Evolutionary conservation across 1,140 invertebrate species (phyloP), one percentile per base, ranked within the genome.

Genomic region (Phortica variegata): DNA sequence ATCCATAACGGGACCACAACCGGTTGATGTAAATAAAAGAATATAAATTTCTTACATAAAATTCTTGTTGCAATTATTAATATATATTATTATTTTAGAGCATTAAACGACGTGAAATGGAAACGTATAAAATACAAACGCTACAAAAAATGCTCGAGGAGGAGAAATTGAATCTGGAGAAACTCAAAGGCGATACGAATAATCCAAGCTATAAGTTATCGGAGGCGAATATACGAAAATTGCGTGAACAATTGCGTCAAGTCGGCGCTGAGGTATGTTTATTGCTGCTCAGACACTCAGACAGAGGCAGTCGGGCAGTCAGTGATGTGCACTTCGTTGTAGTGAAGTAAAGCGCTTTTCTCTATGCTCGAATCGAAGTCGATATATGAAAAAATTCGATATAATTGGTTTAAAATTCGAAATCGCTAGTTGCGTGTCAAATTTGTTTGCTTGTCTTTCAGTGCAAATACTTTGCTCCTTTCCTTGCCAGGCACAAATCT

Each of bases 1-100:
- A 8, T 80, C 83, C 23, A 93, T 95, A 54, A 95, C 92, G 12
- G 90, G 85, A 12, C 92, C 92, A 3, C 86, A 91, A 60, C 91
- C 92, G 52, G 92, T 93, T 61, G 89, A 93, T 80, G 91, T 94
- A 79, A 85, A 83, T 82, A 54, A 3, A 26, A 34, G 17, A 10
- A 29, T 23, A 7, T 2, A 12, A n/a, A 16, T 9, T 16, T 20
- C 2, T 7, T 34, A 19, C 34, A 12, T 39, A 23, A 42, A 31
- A 36, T 33, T 2, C 34, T 42, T 39, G 18, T 5, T 46, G 23
- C 20, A 18, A 42, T 40, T 20, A 10, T 42, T 15, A 48, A n/a
- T 18, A 23, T 4, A n/a, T 47, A n/a, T 15, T 48, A 2, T 7
- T n/a, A 21, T 53, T 80, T 18, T 73, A 91, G 88, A 81, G 85